Evolutionary conservation across 2,797 vertebrate genomes (phyloP).

Genomic region (Lacerta viridis): DNA sequence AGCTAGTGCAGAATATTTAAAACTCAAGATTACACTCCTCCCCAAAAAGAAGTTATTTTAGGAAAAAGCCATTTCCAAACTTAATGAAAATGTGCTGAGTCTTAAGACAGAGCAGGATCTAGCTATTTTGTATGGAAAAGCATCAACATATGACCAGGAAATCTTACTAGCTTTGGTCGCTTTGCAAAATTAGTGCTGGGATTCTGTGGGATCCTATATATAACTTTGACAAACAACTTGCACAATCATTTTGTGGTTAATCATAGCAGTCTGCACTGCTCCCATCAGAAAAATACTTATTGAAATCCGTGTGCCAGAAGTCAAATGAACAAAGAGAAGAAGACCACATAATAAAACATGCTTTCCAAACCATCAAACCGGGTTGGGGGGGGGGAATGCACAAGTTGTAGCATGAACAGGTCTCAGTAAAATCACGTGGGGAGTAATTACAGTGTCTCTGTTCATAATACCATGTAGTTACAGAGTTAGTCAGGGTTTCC

Average conservation of each 20-base stretch:
- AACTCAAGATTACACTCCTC: conserved; percentile 55
- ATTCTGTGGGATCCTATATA: conserved; percentile 78
- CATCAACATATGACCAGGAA: conserved; percentile 73
- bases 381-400: not conserved
- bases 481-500: conserved; percentile 73
- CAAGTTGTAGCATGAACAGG: conserved; percentile 49
- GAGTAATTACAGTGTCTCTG: conserved; percentile 57
- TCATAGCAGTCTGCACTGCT: conserved; percentile 74
- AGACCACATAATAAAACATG: conserved; percentile 58
- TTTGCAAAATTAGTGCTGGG: conserved; percentile 69
- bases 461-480: conserved; percentile 64
- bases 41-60: conserved; percentile 65
- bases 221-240: conserved; percentile 76
- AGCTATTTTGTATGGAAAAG: conserved; percentile 61
- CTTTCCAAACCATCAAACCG: conserved; percentile 55
- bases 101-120: conserved; percentile 18
- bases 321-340: conserved; percentile 61
- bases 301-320: conserved; percentile 66
- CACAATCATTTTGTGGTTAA: conserved; percentile 77
- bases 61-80: conserved; percentile 69
- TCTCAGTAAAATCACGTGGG: conserved; percentile 55
- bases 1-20: conserved; percentile 37
- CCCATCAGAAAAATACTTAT: conserved; percentile 62
- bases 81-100: conserved; percentile 66
- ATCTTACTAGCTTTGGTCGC: conserved; percentile 73